Percentiles rank a stretch among this genome's conserved stretches.
These are phyloP conservation scores for Brachypodius melanocephalos DNA, from an alignment of 2,113 vertebrate genomes.

Conservation along the genomic window DNA sequence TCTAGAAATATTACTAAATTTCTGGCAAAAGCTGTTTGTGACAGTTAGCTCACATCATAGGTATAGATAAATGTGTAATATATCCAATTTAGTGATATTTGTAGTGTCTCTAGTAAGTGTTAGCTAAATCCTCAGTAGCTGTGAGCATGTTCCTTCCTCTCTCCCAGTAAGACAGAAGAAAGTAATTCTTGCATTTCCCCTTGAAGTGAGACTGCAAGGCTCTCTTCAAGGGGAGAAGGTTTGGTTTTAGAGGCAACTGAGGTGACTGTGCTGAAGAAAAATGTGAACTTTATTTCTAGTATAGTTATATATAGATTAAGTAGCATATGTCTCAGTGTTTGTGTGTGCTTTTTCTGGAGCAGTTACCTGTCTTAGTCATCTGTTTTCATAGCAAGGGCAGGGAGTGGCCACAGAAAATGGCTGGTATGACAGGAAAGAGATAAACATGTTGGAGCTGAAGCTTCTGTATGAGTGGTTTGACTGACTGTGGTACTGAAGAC, in stretches of 20 bases:
- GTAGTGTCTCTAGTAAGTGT: neutral
- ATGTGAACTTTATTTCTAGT: neutral
- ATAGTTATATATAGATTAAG: neutral
- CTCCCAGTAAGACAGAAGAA: neutral
- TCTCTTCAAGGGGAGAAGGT: neutral
- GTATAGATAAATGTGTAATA: fast-evolving
- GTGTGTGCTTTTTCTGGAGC: neutral
- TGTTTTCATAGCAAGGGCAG: neutral
- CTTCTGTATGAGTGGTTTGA: fast-evolving
- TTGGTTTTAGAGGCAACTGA: neutral
- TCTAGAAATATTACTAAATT: neutral
- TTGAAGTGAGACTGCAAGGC: neutral
- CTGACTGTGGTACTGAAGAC: neutral
- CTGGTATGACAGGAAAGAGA: neutral
- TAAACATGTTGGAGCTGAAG: neutral
- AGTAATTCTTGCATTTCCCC: neutral
- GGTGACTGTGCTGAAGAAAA: neutral
- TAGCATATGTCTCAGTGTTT: neutral
- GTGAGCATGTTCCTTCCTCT: neutral
- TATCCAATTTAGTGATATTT: neutral
- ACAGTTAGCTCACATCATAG: neutral
- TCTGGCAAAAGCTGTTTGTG: neutral
- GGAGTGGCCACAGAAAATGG: neutral
- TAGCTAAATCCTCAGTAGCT: neutral
- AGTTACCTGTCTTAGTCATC: neutral